These are phyloP conservation scores for Microchirus variegatus DNA, from an alignment of 2,797 vertebrate species.

Conservation along the genomic window DNA sequence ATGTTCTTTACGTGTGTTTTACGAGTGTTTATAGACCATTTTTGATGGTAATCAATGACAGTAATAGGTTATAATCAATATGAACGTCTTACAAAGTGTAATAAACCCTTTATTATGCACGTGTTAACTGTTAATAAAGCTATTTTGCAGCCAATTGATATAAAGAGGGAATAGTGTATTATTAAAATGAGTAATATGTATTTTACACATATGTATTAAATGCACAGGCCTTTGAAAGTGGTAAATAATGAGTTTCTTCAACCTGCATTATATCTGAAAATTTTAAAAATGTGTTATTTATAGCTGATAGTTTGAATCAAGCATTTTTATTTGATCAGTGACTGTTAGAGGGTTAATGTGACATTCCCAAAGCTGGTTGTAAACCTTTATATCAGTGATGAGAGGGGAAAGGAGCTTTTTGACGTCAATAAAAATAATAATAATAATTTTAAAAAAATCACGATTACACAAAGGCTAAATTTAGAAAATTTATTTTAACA, in stretches of 20 bases:
- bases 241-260: neutral
- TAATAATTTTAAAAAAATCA: conserved; percentile 6
- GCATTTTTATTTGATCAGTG: conserved; percentile 18
- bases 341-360: neutral
- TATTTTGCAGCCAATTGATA: too few species aligned
- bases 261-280: neutral
- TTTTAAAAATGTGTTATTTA: neutral
- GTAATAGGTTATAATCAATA: too few species aligned
- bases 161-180: too few species aligned
- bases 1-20: too few species aligned
- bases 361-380: neutral
- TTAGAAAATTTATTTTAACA: conserved; percentile 82
- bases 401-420: neutral
- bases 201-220: too few species aligned
- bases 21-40: too few species aligned
- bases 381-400: neutral
- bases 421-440: neutral
- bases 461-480: conserved; percentile 40
- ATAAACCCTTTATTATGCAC: too few species aligned
- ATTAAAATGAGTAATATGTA: too few species aligned
- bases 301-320: neutral
- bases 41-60: too few species aligned
- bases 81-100: too few species aligned
- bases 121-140: too few species aligned
- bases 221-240: too few species aligned